These are phyloP conservation scores for Xenus cinereus DNA, from an alignment of 2,113 vertebrate species.

Conservation along the genomic window DNA sequence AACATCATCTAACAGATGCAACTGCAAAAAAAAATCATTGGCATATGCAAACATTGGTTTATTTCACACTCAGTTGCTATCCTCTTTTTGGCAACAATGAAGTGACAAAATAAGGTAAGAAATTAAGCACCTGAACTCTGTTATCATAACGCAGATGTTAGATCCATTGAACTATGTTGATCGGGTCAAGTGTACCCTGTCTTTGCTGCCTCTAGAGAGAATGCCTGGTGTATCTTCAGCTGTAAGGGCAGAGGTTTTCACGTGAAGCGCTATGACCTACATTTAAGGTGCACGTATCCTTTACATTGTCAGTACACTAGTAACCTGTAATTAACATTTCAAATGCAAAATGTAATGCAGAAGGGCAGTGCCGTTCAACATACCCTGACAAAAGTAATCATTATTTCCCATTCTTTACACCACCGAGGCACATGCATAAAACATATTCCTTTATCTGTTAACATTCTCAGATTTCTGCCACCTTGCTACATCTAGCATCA, in stretches of 20 bases:
- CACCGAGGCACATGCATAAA: conserved; percentile 1
- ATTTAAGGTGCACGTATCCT: not conserved
- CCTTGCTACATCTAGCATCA: not conserved
- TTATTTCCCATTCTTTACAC: not conserved
- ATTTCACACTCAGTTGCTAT: not conserved
- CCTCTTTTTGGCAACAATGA: not conserved
- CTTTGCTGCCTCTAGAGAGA: not conserved
- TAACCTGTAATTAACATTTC: conserved; percentile 35
- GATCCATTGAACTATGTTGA: not conserved
- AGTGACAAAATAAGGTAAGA: not conserved
- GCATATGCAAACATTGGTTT: not conserved
- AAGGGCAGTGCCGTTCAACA: not conserved
- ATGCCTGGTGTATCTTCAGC: not conserved
- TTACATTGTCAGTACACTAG: not conserved
- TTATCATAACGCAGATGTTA: not conserved
- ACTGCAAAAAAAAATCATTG: not conserved
- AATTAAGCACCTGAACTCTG: not conserved
- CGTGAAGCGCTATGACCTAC: not conserved
- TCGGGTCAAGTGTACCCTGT: not conserved
- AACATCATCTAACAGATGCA: not conserved
- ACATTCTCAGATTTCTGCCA: not conserved
- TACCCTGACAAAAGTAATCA: conserved; percentile 36
- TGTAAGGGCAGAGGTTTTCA: not conserved
- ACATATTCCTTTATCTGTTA: not conserved
- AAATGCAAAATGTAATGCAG: conserved; percentile 13